phyloP scores from a whole-genome alignment of 2,797 vertebrate genomes.

The Galago senegalensis region DNA sequence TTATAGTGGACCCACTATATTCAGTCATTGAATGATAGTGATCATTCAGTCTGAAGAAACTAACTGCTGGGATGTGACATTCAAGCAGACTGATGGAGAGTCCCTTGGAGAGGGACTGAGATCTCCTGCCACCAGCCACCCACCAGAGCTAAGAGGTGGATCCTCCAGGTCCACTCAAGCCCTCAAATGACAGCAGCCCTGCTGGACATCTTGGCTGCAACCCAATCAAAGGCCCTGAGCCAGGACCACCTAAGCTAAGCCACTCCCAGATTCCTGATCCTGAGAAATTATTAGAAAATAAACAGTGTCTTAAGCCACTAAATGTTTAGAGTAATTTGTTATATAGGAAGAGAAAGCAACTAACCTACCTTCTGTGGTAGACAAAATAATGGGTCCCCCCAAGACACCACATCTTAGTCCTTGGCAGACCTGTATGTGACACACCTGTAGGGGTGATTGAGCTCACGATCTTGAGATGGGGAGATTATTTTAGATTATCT shows the following conservation, averaged over 20 bases:
- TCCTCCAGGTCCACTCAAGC: neutral
- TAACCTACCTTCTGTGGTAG: neutral
- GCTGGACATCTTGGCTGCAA: neutral
- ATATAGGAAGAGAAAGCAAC: neutral
- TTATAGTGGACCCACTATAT: no score
- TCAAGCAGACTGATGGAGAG: neutral
- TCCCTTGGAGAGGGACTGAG: neutral
- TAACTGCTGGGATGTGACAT: no score
- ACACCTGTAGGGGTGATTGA: neutral
- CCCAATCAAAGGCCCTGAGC: neutral
- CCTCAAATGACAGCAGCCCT: neutral
- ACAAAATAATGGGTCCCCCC: neutral
- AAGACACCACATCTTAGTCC: neutral
- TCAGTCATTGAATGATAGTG: no score
- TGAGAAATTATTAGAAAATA: neutral
- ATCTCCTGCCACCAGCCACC: neutral
- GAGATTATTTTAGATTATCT: no score
- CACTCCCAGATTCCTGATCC: neutral
- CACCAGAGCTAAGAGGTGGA: neutral
- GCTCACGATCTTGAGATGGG: neutral
- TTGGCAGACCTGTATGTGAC: neutral
- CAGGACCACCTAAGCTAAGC: neutral
- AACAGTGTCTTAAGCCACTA: neutral
- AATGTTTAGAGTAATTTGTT: neutral
- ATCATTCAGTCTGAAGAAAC: neutral